A percentile compares a stretch with the other conserved stretches of the same genome.
These are phyloP conservation scores for Gadopsis marmoratus DNA, from an alignment of 2,797 vertebrate species.

Conservation along the genomic window DNA sequence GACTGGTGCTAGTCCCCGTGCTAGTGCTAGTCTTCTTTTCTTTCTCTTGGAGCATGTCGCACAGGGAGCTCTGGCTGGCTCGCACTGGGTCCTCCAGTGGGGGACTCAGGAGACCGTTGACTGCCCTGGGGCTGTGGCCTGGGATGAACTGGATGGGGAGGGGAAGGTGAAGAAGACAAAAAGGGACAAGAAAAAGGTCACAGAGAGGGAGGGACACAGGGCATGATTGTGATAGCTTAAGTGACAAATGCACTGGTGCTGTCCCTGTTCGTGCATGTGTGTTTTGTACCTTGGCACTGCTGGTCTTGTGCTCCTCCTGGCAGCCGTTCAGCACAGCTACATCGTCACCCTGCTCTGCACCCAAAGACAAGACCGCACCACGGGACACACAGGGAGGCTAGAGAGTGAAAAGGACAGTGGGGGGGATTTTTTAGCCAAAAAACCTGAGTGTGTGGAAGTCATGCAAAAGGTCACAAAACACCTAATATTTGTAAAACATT, in stretches of 20 bases:
- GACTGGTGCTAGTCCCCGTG: conserved; percentile 76
- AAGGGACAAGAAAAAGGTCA: background rate
- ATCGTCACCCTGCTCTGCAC: conserved; percentile 83
- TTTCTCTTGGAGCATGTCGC: conserved; percentile 94
- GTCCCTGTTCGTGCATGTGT: conserved; percentile 1
- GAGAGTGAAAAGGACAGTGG: conserved; percentile 31
- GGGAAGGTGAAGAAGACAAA: background rate
- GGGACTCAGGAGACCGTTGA: conserved; percentile 93
- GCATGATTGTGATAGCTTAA: conserved; percentile 6
- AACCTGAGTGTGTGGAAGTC: too few relatives aligned
- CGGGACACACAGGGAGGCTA: conserved; percentile 88
- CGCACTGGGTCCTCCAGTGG: conserved; percentile 90
- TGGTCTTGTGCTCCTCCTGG: conserved; percentile 85
- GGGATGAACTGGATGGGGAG: conserved; percentile 77
- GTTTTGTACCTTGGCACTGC: conserved; percentile 70
- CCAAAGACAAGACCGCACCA: conserved; percentile 80
- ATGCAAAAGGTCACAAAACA: too few relatives aligned
- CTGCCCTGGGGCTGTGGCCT: conserved; percentile 87
- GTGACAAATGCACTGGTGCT: conserved; percentile 12
- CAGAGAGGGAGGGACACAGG: background rate
- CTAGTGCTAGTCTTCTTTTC: conserved; percentile 89
- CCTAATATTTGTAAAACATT: too few relatives aligned
- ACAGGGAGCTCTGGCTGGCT: conserved; percentile 94
- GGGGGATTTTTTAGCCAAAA: background rate
- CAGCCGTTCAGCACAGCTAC: conserved; percentile 86